Evolutionary conservation across 2,888 invertebrate species (phyloP).

Genomic region (Callosobruchus maculatus): DNA sequence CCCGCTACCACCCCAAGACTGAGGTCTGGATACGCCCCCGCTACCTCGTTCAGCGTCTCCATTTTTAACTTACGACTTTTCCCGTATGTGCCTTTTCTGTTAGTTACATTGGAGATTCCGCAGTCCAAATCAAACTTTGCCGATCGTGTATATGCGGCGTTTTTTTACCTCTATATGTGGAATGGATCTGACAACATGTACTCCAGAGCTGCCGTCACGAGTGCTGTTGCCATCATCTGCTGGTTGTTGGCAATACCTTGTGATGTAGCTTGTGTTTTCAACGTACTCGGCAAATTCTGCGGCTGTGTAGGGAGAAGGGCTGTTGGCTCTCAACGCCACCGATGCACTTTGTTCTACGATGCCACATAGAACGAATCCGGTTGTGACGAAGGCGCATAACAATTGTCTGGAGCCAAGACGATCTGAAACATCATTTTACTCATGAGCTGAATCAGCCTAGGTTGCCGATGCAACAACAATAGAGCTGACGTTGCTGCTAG

Average conservation of each 20-base stretch:
- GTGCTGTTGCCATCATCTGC: slow-evolving; percentile 26
- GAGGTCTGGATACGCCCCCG: too few relatives aligned
- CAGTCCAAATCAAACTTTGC: too few relatives aligned
- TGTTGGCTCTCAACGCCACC: slow-evolving; percentile 54
- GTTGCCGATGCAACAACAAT: too few relatives aligned
- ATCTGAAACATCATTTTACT: slow-evolving; percentile 33
- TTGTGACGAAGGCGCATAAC: slow-evolving; percentile 52
- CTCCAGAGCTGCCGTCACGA: slow-evolving; percentile 22
- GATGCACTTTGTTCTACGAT: slow-evolving; percentile 57
- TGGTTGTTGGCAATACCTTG: slow-evolving; percentile 47
- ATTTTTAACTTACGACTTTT: too few relatives aligned
- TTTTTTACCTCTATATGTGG: slow-evolving; percentile 50
- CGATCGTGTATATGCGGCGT: too few relatives aligned
- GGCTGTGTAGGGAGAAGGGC: slow-evolving; percentile 45
- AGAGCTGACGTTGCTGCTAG: too few relatives aligned
- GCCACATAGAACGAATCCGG: slow-evolving; percentile 56
- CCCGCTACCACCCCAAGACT: too few relatives aligned
- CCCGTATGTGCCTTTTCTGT: too few relatives aligned
- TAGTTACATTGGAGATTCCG: too few relatives aligned
- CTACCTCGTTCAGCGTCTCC: too few relatives aligned
- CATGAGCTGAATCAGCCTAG: too few relatives aligned
- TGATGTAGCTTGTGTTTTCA: slow-evolving; percentile 51
- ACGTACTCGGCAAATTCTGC: slow-evolving; percentile 51
- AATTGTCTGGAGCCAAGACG: slow-evolving; percentile 52
- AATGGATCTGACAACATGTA: slow-evolving; percentile 46